phyloP scores from a whole-genome alignment of 23 tunicate species.

The Oikopleura albicans region DNA sequence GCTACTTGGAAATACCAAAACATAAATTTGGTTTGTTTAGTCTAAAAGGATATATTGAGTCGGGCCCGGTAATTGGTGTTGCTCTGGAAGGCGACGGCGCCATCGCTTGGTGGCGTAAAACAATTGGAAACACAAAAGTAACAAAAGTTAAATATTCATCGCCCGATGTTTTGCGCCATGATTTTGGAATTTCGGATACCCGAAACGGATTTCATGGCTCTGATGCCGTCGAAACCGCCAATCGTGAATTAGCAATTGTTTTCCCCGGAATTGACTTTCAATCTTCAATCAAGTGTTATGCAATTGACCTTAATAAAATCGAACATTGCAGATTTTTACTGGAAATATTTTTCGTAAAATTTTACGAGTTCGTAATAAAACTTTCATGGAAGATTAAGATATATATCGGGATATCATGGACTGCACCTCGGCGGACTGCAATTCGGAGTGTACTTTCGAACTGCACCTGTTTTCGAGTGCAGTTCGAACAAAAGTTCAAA shows the following conservation, averaged over 20 bases:
- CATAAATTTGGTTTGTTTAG: not conserved
- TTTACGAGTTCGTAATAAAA: too few species aligned
- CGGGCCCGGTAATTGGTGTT: constrained; percentile 8
- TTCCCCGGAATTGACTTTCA: not conserved
- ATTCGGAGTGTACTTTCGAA: too few species aligned
- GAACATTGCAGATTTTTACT: too few species aligned
- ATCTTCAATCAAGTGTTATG: not conserved
- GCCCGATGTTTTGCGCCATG: not conserved
- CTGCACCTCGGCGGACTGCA: too few species aligned
- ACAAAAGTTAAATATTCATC: not conserved
- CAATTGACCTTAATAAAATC: too few species aligned
- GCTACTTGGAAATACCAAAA: too few species aligned
- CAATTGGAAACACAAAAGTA: not conserved
- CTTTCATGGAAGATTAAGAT: too few species aligned
- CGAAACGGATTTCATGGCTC: constrained; percentile 7
- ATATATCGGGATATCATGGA: too few species aligned
- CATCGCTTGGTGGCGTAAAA: not conserved
- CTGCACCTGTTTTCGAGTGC: too few species aligned
- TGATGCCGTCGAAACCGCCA: not conserved
- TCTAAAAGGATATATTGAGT: not conserved
- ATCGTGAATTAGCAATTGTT: not conserved
- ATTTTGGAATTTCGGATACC: constrained; percentile 8
- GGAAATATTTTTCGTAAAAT: too few species aligned
- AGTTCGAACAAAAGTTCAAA: too few species aligned
- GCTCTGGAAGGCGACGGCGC: not conserved